These are phyloP conservation scores for Borostomias antarcticus DNA, from an alignment of 2,797 vertebrate species.

Conservation along the genomic window DNA sequence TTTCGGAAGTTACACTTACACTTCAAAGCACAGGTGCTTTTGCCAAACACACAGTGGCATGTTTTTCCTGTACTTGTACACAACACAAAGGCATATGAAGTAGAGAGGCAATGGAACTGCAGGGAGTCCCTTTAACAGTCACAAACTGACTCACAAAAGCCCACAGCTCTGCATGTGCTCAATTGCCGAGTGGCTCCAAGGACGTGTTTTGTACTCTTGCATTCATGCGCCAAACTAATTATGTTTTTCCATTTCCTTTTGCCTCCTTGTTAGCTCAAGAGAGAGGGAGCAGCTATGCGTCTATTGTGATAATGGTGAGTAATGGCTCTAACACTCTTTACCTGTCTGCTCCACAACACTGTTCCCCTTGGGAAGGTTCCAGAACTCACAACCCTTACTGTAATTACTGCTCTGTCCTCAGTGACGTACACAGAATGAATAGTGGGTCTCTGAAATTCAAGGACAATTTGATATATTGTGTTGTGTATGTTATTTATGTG, in stretches of 20 bases:
- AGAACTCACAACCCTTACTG: constrained; percentile 37
- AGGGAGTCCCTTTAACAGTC: no score
- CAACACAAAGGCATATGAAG: background rate
- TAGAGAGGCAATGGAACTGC: background rate
- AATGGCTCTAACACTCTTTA: constrained; percentile 44
- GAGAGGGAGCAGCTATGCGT: constrained; percentile 56
- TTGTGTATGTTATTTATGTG: no score
- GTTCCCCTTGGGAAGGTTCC: constrained; percentile 39
- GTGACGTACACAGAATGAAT: background rate
- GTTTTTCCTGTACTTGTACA: background rate
- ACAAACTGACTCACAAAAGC: no score
- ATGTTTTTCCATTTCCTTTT: constrained; percentile 57
- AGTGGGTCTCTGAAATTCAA: background rate
- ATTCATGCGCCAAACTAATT: constrained; percentile 51
- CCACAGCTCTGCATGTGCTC: constrained; percentile 21
- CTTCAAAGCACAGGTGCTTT: background rate
- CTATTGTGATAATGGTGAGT: constrained; percentile 76
- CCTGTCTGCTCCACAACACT: constrained; percentile 54
- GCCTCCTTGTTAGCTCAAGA: constrained; percentile 53
- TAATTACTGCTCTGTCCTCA: constrained; percentile 51
- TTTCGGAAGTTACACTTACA: background rate
- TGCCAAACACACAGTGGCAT: background rate
- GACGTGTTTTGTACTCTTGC: constrained; percentile 35
- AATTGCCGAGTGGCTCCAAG: constrained; percentile 35
- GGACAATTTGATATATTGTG: background rate